Percentiles rank a stretch among this genome's conserved stretches.
These are phyloP conservation scores for Lichenostomus cassidix DNA, from an alignment of 2,113 vertebrate genomes.

Conservation along the genomic window DNA sequence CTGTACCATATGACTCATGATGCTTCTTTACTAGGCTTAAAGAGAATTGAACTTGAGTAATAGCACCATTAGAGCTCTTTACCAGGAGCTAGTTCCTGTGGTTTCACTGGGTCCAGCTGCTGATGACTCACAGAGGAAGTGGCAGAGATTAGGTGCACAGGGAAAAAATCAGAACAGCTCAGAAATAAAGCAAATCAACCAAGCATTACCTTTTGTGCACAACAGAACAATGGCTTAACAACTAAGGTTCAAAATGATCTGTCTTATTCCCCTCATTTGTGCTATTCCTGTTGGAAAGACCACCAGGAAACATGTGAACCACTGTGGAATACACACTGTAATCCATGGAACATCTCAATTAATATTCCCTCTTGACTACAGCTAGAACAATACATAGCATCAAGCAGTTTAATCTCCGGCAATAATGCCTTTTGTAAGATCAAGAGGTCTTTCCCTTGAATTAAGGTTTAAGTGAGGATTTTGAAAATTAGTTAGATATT, in stretches of 20 bases:
- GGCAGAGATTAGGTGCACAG: constrained; percentile 78
- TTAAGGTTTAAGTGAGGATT: constrained; percentile 75
- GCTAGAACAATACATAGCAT: constrained; percentile 90
- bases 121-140: constrained; percentile 88
- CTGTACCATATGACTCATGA: constrained; percentile 58
- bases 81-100: constrained; percentile 81
- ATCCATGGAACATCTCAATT: constrained; percentile 90
- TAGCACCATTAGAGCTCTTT: constrained; percentile 88
- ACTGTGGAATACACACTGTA: constrained; percentile 83
- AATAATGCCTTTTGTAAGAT: constrained; percentile 82
- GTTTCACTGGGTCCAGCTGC: constrained; percentile 84
- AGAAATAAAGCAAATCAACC: constrained; percentile 92
- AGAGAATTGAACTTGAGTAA: constrained; percentile 88
- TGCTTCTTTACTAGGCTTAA: constrained; percentile 69
- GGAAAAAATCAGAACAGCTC: constrained; percentile 73
- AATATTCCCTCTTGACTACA: constrained; percentile 81
- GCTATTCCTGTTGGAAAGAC: constrained; percentile 88
- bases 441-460: constrained; percentile 75
- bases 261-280: constrained; percentile 83
- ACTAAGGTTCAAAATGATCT: constrained; percentile 87
- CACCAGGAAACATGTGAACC: constrained; percentile 92
- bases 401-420: constrained; percentile 95
- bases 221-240: constrained; percentile 89
- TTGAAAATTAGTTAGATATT: constrained; percentile 77
- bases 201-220: constrained; percentile 96